Percentiles rank a stretch among this genome's conserved stretches.
phyloP scores from a whole-genome alignment of 2,113 vertebrate genomes.

The Actinemys pallida region DNA sequence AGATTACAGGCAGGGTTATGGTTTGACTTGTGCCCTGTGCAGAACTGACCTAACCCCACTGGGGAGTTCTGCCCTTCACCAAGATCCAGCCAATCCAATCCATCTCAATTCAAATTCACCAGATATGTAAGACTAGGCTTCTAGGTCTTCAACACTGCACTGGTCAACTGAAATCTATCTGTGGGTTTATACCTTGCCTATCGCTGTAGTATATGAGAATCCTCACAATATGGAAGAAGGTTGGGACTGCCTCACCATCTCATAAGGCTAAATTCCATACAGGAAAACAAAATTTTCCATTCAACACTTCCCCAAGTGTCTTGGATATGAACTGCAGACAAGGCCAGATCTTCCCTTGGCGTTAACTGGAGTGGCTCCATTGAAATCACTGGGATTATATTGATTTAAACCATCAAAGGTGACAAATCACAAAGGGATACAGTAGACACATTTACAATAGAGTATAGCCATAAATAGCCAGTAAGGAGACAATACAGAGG shows the following conservation, averaged over 20 bases:
- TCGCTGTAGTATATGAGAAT: not conserved
- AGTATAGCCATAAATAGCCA: not conserved
- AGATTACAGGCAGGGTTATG: too few relatives aligned
- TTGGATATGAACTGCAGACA: not conserved
- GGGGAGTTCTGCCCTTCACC: not conserved
- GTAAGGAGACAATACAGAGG: not conserved
- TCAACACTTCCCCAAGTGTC: not conserved
- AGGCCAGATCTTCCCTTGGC: not conserved
- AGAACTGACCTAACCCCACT: not conserved
- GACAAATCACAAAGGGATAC: not conserved
- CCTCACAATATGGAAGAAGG: not conserved
- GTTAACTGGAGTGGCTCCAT: not conserved
- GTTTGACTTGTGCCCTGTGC: too few relatives aligned
- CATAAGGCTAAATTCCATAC: not conserved
- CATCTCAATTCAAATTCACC: not conserved
- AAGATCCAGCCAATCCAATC: not conserved
- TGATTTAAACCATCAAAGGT: not conserved
- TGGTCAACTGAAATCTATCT: not conserved
- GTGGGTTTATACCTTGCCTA: not conserved
- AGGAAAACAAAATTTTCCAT: not conserved
- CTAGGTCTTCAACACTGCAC: not conserved
- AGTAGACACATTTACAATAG: not conserved
- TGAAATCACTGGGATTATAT: not conserved
- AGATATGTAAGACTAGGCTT: not conserved
- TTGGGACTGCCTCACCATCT: rapidly evolving